Base-by-base conservation (phyloP, 2,888 invertebrate genomes). In the Nymphalis c-album region DNA sequence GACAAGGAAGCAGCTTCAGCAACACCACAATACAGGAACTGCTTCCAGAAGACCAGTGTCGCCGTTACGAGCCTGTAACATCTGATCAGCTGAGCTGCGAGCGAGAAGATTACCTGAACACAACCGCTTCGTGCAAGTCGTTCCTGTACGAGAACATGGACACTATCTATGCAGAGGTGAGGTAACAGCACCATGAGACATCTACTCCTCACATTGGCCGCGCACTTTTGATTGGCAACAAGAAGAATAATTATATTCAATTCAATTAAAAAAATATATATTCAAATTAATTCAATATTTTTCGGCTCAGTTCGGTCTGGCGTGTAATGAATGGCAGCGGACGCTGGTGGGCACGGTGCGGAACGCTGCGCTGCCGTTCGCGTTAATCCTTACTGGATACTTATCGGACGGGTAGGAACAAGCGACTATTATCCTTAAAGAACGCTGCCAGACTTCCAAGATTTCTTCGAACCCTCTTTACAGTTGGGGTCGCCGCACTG, bases 331-430 rank as follows among this genome's bases (percentile, higher is more conserved):
- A 79, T 96, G 96, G 96, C 94, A 94, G 86, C 90, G 96, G 70
- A 94, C 96, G 0, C 80, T 96, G 81, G 94, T 96, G 64, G 96
- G 96, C 50, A 95, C 96, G 10, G 91, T 96, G 63, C 95, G 95
- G 77, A 95, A 94, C 80, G 80, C 94, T 55, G 96, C 96, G 53
- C 94, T 95, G 79, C 95, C 96, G 67, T 82, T 95, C 71, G 95
- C 95, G 13, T 92, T 96, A 68, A 89, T 95, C 6, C 90, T 95
- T 71, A 94, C 95, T 4, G 96, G 96, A 58, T 93, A 94, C 75
- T 78, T 95, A 58, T 96, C 96, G 2, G 96, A 96, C 83, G 94
- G 80, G 91, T 91, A 48, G 80, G 82, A 40, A 13, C 1, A 10
- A 40, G 13, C 13, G 4, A 75, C 6, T 40, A 31, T n/a, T 68